Base-by-base conservation (phyloP, 2,797 vertebrate genomes). In the Falco rusticolus region DNA sequence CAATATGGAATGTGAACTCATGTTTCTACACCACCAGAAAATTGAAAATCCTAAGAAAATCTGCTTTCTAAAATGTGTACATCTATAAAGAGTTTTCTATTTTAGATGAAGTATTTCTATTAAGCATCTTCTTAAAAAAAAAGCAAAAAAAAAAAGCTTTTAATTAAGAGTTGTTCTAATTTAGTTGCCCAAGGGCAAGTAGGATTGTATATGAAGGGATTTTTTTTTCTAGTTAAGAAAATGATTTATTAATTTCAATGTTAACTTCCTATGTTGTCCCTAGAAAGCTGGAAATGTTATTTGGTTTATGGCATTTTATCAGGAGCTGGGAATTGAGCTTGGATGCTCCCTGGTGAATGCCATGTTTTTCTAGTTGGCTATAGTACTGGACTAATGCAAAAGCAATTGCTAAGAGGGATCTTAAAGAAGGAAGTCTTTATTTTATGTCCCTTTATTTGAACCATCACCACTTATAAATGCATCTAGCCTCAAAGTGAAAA, bases 161-260 rank as follows among this genome's bases (percentile, higher is more conserved):
- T 75, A 81, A 76, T 94, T 87, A 77, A 64, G 22, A 56, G 3
- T 59, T 92, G 10, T 19, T 77, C 39, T 11, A 79, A 76, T 4
- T 78, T 57, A 37, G 20, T 54, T 88, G 12, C 34, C 17, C 21
- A 90, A 77, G 50, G 29, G 4, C 29, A 72, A 60, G 28, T 47
- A 59, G 33, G 13, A 41, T 21, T 53, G 5, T 34, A 16, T n/a
- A 64, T 50, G 16, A 75, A 85, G 51, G 3, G 6, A 13, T 34
- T 7, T 41, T 59, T 41, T 82, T 88, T 66, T 25, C 14, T 14
- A 33, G 10, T 53, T 54, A 63, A 12, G 25, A 74, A 21, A 68
- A n/a, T 61, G 47, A 75, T 91, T 90, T 90, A 56, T 88, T 89
- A 63, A 88, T 90, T 94, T 92, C 72, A 18, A 11, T 57, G 16